These are phyloP conservation scores for Drosophila acutilabella DNA, from an alignment of 2,888 invertebrate species.

Conservation along the genomic window DNA sequence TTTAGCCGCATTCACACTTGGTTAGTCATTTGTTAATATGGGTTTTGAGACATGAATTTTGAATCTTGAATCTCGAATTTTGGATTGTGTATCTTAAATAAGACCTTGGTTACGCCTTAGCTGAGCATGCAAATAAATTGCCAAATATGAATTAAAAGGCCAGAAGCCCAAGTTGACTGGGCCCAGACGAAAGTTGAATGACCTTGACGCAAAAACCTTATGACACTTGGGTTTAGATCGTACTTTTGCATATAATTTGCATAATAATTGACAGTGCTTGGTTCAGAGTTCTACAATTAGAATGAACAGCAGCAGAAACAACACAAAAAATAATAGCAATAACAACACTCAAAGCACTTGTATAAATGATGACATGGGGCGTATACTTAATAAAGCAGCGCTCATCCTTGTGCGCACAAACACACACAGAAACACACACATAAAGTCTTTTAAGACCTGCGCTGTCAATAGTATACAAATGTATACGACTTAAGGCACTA, in stretches of 20 bases:
- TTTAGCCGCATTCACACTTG: slow-evolving; percentile 73
- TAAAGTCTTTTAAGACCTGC: slow-evolving; percentile 7
- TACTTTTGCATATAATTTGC: slow-evolving; percentile 51
- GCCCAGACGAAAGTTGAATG: slow-evolving; percentile 43
- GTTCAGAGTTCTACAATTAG: slow-evolving; percentile 13
- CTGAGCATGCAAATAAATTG: slow-evolving; percentile 58
- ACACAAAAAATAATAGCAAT: no score
- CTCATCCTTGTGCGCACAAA: slow-evolving; percentile 10
- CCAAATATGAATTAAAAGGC: slow-evolving; percentile 28
- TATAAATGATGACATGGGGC: background rate
- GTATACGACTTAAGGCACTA: slow-evolving; percentile 31
- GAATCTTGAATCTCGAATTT: background rate
- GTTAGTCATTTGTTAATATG: slow-evolving; percentile 72
- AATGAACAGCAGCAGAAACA: background rate
- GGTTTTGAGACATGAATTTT: slow-evolving; percentile 23
- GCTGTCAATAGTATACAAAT: no score
- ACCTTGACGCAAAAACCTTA: slow-evolving; percentile 48
- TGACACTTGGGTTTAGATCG: slow-evolving; percentile 25
- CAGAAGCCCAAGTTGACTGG: slow-evolving; percentile 1
- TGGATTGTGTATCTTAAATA: slow-evolving; percentile 18
- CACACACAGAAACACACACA: slow-evolving; percentile 6
- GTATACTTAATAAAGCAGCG: slow-evolving; percentile 11
- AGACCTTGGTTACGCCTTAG: slow-evolving; percentile 43
- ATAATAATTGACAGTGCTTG: slow-evolving; percentile 27
- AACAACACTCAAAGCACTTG: slow-evolving; percentile 8